Percentiles rank a stretch among this genome's conserved stretches.
These are phyloP conservation scores for Hyaena hyaena DNA, from an alignment of 2,113 vertebrate species.

Conservation along the genomic window DNA sequence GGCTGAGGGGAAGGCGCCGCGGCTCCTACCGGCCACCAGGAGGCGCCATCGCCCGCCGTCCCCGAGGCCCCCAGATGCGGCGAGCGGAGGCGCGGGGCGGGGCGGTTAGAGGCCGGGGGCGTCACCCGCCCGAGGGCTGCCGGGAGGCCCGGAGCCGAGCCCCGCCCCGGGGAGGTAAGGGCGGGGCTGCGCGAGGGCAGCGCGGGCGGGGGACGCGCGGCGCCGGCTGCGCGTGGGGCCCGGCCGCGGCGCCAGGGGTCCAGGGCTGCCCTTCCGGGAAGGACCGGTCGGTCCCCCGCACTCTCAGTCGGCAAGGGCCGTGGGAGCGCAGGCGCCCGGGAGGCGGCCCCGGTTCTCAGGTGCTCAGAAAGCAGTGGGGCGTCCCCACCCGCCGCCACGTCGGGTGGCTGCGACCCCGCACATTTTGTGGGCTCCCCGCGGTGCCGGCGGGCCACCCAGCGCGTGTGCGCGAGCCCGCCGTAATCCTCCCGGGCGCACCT, in stretches of 20 bases:
- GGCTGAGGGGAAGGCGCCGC: not conserved
- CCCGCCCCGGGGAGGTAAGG: not conserved
- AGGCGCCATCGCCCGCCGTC: not conserved
- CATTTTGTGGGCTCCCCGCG: not conserved
- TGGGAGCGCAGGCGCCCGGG: too few species aligned
- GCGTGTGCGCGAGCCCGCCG: fast-evolving
- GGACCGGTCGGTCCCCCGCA: not conserved
- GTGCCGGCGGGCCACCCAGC: not conserved
- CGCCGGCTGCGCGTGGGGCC: fast-evolving
- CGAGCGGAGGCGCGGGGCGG: too few species aligned
- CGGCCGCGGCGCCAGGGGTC: fast-evolving
- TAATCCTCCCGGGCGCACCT: fast-evolving
- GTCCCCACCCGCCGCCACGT: too few species aligned
- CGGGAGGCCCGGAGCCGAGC: not conserved
- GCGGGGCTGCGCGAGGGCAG: not conserved
- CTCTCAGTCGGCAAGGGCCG: not conserved
- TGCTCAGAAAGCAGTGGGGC: too few species aligned
- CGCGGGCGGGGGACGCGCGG: not conserved
- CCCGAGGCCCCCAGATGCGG: not conserved
- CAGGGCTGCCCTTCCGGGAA: not conserved
- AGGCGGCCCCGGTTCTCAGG: not conserved
- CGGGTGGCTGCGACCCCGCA: not conserved
- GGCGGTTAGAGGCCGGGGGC: too few species aligned
- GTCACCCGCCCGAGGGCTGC: not conserved
- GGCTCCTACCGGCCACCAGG: not conserved